A percentile compares a stretch with the other conserved stretches of the same genome.
These are phyloP conservation scores for Peromyscus californicus DNA, from an alignment of 2,113 vertebrate genomes.

Conservation along the genomic window DNA sequence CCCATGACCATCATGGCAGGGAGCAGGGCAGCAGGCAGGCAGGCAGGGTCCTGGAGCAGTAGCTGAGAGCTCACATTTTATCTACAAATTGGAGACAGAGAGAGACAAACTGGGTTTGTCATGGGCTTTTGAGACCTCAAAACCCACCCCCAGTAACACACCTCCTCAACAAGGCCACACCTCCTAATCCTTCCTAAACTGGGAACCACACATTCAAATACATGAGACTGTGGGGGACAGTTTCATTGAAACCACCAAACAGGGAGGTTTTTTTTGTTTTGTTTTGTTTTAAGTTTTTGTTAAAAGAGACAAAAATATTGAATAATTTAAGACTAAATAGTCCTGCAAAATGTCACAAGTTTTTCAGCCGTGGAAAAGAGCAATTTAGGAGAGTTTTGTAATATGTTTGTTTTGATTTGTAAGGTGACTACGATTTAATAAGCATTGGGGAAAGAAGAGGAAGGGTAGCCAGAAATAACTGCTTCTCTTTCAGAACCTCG, in stretches of 20 bases:
- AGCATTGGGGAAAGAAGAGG: background rate
- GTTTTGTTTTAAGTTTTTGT: constrained; percentile 24
- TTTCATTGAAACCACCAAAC: background rate
- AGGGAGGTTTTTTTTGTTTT: background rate
- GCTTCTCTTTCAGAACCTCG: background rate
- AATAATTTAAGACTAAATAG: constrained; percentile 15
- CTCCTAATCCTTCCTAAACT: background rate
- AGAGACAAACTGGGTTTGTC: background rate
- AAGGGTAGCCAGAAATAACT: background rate
- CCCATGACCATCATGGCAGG: background rate
- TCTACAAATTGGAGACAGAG: background rate
- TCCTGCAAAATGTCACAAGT: background rate
- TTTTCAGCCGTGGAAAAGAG: background rate
- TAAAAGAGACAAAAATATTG: background rate
- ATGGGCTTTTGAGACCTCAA: background rate
- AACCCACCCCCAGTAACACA: background rate
- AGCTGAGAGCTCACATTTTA: background rate
- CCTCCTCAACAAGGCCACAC: background rate
- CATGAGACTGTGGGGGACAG: background rate
- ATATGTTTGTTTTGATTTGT: background rate
- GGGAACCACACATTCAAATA: background rate
- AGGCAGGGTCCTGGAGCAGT: background rate
- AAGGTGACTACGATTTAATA: background rate
- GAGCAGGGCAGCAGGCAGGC: background rate
- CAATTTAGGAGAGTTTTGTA: background rate